Evolutionary conservation across 2,888 invertebrate genomes (phyloP).

Genomic region (Apomyelois bistriatella): DNA sequence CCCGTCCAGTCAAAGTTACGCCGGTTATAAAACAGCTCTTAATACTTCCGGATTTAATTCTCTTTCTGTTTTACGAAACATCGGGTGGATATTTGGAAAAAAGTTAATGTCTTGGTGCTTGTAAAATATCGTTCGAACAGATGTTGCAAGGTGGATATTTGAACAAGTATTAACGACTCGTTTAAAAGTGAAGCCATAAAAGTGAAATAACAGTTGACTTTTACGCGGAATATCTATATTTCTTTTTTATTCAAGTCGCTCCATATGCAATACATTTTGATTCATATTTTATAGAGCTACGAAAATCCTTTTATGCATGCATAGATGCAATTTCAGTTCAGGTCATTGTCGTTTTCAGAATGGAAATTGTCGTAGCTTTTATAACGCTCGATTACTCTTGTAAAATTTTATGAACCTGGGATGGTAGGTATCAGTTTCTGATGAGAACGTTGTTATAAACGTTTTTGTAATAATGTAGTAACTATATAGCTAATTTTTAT

Average conservation of each 20-base stretch:
- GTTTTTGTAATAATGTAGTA: too few species aligned
- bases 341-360: background rate
- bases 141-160: slow-evolving; percentile 51
- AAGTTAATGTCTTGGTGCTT: slow-evolving; percentile 41
- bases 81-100: background rate
- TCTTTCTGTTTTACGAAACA: slow-evolving; percentile 21
- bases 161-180: slow-evolving; percentile 59
- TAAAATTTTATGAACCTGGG: too few species aligned
- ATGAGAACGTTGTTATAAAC: too few species aligned
- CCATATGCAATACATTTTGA: slow-evolving; percentile 7
- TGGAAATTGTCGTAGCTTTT: background rate
- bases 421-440: too few species aligned
- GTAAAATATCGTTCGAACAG: slow-evolving; percentile 63
- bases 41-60: slow-evolving; percentile 16
- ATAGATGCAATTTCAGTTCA: background rate
- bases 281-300: slow-evolving; percentile 8
- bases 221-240: slow-evolving; percentile 34
- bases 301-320: slow-evolving; percentile 9
- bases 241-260: slow-evolving; percentile 8
- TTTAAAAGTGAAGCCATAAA: slow-evolving; percentile 42
- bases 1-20: slow-evolving; percentile 2
- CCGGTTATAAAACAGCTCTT: background rate
- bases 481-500: too few species aligned
- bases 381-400: background rate
- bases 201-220: slow-evolving; percentile 33